Evolutionary conservation across 2,888 invertebrate genomes (phyloP).

Genomic region (Deroplatys truncata): DNA sequence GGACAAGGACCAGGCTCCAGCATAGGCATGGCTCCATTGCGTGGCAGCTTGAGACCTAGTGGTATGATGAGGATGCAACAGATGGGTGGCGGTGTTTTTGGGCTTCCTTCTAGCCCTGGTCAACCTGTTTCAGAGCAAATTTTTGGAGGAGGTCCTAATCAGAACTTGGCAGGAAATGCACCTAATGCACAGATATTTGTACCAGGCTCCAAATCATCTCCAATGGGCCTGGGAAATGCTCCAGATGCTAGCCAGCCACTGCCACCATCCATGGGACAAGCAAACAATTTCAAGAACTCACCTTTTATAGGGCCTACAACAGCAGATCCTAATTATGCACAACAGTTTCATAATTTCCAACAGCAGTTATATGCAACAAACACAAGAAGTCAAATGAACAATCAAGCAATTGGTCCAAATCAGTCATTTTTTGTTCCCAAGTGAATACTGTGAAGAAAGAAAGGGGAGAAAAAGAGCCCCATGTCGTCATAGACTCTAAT

Average conservation of each 20-base stretch:
- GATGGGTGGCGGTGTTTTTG: conserved; percentile 31
- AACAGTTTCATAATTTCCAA: conserved; percentile 93
- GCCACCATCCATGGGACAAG: conserved; percentile 74
- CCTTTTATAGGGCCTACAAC: conserved; percentile 80
- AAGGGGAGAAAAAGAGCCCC: background rate
- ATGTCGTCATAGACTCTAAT: background rate
- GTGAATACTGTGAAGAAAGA: conserved; percentile 25
- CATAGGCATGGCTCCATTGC: conserved; percentile 42
- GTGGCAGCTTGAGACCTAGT: conserved; percentile 38
- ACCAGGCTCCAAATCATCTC: conserved; percentile 53
- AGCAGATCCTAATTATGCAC: conserved; percentile 88
- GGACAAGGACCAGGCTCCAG: conserved; percentile 46
- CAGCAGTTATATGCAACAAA: conserved; percentile 90
- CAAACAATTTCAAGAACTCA: conserved; percentile 64
- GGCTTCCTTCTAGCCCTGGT: conserved; percentile 25
- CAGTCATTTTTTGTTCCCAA: conserved; percentile 37
- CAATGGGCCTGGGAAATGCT: conserved; percentile 52
- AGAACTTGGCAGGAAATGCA: conserved; percentile 39
- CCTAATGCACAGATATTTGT: conserved; percentile 57
- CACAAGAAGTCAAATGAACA: conserved; percentile 56
- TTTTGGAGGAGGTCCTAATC: conserved; percentile 36
- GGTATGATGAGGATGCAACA: conserved; percentile 35
- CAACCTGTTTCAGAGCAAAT: conserved; percentile 30
- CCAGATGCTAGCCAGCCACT: conserved; percentile 67
- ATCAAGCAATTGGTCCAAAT: conserved; percentile 31